Percentiles rank a stretch among this genome's conserved stretches.
Conservation (phyloP, 2,888 invertebrate species). For the Lepeophtheirus nordmannii region DNA sequence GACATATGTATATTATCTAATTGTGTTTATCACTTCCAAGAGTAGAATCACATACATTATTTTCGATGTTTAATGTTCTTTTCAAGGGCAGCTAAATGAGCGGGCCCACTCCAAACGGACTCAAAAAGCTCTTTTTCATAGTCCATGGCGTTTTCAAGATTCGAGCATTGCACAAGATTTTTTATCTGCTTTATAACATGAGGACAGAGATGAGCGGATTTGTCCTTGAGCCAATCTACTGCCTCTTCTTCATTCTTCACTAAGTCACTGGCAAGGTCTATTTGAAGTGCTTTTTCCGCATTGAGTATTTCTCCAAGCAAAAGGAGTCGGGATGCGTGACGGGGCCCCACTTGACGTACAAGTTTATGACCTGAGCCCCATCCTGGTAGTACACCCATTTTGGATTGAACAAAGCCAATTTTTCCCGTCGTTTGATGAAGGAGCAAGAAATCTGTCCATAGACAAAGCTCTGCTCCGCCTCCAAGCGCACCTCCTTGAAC, state of each 20-base stretch:
- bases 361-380: not conserved
- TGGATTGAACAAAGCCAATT: not conserved
- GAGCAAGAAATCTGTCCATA: not conserved
- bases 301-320: not conserved
- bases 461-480: not conserved
- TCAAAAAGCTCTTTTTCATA: not conserved
- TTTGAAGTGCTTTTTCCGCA: not conserved
- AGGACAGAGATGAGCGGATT: not conserved
- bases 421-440: not conserved
- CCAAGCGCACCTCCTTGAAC: not conserved
- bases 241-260: not conserved
- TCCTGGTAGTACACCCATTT: not conserved
- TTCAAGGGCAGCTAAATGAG: not conserved
- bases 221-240: not conserved
- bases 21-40: not conserved
- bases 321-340: not conserved
- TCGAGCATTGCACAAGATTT: not conserved
- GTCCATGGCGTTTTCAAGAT: not conserved
- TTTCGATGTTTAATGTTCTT: not conserved
- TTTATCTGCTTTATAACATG: not conserved
- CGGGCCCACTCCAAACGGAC: not conserved
- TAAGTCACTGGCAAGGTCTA: not conserved
- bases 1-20: too few species aligned
- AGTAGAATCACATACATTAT: not conserved
- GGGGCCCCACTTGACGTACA: not conserved